phyloP scores from a whole-genome alignment of 1,140 invertebrate genomes.

The Cherax quadricarinatus region DNA sequence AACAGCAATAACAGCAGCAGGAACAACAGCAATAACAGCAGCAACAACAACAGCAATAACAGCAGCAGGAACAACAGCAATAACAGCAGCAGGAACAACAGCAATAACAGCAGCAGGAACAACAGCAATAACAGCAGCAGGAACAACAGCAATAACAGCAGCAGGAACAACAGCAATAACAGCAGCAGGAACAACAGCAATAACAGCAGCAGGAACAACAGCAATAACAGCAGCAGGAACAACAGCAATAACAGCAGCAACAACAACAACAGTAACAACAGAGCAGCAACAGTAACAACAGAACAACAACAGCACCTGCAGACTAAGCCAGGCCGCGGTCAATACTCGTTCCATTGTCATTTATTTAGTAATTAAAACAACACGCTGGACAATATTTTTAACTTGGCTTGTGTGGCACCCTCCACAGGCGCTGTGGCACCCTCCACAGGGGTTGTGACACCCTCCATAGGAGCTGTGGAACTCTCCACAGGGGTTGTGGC shows the following conservation, averaged over 20 bases:
- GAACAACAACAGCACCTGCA: neutral
- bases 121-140: neutral
- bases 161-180: neutral
- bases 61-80: neutral
- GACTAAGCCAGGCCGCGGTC: neutral
- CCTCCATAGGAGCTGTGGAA: no score
- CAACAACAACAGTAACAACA: neutral
- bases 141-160: neutral
- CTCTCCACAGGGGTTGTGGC: no score
- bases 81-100: neutral
- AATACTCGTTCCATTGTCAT: constrained; percentile 20
- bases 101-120: neutral
- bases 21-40: no score
- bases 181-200: neutral
- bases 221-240: neutral
- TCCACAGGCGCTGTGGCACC: neutral
- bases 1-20: no score
- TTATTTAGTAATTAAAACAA: constrained; percentile 23
- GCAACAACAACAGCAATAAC: neutral
- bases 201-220: neutral
- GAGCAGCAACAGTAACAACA: neutral
- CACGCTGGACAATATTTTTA: constrained; percentile 12
- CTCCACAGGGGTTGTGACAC: no score
- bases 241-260: no score
- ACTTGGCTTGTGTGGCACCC: neutral